Evolutionary conservation across 1,140 invertebrate species (phyloP), one percentile per base, ranked within the genome.

Genomic region (Macrobrachium nipponense): DNA sequence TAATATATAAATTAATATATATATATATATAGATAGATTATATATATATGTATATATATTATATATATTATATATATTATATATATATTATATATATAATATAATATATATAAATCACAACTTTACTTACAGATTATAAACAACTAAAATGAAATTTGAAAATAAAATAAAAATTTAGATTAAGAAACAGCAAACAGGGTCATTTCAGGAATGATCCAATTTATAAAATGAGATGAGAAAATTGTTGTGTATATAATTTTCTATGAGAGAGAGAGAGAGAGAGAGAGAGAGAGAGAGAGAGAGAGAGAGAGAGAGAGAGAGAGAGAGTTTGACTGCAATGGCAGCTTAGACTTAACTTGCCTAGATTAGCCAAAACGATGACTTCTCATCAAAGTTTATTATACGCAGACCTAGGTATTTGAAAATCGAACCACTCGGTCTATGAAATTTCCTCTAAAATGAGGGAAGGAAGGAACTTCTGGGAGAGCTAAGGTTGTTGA

Each of bases 71-170:
- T 10, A 51, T 6, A 5, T 6, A 51, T 51, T 5, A 5, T 51
- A 10, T 51, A 51, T 6, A 51, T 10, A 51, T 51, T 51, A 51
- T 10, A 51, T 10, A 51, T 6, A 51, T 10, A 51, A 51, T 51
- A 51, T 51, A 51, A 36, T 36, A 4, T 36, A 36, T 36, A 36
- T 4, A 36, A 36, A 36, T 36, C 4, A 12, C 4, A 12, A 20
- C 68, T 72, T 23, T 72, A 72, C 20, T 23, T 72, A 72, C 68
- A 72, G n/a, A 73, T 73, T 73, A 36, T 36, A n/a, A 4, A 27
- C 15, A 36, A 2, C 27, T 73, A 27, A 36, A n/a, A n/a, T 27
- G 17, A 20, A n/a, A 73, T 15, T 36, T n/a, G 1, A 3, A 17
- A 20, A 15, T n/a, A 15, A 73, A 36, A 20, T 17, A 73, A 36